Percentiles rank a stretch among this genome's conserved stretches.
Conservation (phyloP, 1,140 invertebrate genomes). For the Macrobrachium rosenbergii region DNA sequence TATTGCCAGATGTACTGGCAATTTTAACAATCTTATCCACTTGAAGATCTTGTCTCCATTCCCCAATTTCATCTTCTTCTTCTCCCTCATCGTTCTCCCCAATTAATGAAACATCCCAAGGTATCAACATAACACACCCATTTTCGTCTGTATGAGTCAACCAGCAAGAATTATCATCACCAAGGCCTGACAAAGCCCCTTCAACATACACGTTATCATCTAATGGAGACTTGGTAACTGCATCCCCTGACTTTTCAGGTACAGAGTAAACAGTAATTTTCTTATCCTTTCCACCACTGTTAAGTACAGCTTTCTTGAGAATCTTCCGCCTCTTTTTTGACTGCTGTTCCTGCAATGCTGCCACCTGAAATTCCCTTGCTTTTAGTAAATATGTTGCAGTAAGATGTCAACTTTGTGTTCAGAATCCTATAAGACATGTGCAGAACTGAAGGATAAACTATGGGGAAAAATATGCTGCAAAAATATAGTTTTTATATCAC, state of each 20-base stretch:
- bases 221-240: neutral
- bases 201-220: conserved; percentile 38
- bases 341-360: conserved; percentile 48
- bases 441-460: neutral
- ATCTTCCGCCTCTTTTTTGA: conserved; percentile 19
- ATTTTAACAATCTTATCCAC: conserved; percentile 9
- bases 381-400: too few relatives aligned
- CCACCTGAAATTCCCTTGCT: conserved; percentile 12
- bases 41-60: neutral
- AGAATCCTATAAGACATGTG: neutral
- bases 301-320: conserved; percentile 22
- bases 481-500: too few relatives aligned
- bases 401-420: neutral
- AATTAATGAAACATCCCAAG: conserved; percentile 46
- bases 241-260: neutral
- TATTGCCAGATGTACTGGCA: neutral
- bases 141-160: conserved; percentile 45
- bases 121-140: conserved; percentile 52
- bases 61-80: conserved; percentile 19
- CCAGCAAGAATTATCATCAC: conserved; percentile 40
- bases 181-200: neutral
- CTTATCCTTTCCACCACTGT: neutral
- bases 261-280: conserved; percentile 44
- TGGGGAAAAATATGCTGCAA: too few relatives aligned
- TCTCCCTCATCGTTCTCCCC: conserved; percentile 40